A percentile compares a stretch with the other conserved stretches of the same genome.
phyloP scores from a whole-genome alignment of 1,140 invertebrate species.

The Camponotus pennsylvanicus region DNA sequence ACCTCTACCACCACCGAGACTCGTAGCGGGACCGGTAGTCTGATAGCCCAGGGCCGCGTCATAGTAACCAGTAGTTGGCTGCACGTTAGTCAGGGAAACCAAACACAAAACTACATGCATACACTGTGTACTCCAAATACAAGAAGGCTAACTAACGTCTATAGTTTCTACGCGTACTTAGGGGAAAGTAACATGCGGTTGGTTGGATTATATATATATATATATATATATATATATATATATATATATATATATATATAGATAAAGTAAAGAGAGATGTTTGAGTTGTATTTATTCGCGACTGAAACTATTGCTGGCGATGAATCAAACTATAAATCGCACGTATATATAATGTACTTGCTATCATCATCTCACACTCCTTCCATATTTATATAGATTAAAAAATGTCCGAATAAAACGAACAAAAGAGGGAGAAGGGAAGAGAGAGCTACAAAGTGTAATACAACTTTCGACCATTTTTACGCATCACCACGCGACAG shows the following conservation, averaged over 20 bases:
- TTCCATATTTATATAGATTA: conserved; percentile 2
- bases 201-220: conserved; percentile 40
- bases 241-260: conserved; percentile 2
- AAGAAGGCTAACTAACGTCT: conserved; percentile 75
- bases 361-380: background rate
- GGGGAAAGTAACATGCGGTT: conserved; percentile 63
- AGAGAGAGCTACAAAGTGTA: conserved; percentile 41
- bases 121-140: conserved; percentile 86
- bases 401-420: conserved; percentile 9
- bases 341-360: background rate
- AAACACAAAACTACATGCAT: conserved; percentile 87
- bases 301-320: conserved; percentile 3
- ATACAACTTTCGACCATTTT: conserved; percentile 48
- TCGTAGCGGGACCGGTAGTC: conserved; percentile 85
- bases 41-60: conserved; percentile 85
- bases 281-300: conserved; percentile 14
- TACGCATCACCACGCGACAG: conserved; percentile 60
- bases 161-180: conserved; percentile 69
- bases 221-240: background rate
- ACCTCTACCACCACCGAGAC: conserved; percentile 88
- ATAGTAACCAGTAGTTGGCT: conserved; percentile 86
- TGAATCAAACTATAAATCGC: conserved; percentile 15
- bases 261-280: background rate
- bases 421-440: background rate
- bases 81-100: conserved; percentile 85